Percentiles rank a stretch among this genome's conserved stretches.
Conservation (phyloP, 2,113 vertebrate genomes). For the Otolemur garnettii region DNA sequence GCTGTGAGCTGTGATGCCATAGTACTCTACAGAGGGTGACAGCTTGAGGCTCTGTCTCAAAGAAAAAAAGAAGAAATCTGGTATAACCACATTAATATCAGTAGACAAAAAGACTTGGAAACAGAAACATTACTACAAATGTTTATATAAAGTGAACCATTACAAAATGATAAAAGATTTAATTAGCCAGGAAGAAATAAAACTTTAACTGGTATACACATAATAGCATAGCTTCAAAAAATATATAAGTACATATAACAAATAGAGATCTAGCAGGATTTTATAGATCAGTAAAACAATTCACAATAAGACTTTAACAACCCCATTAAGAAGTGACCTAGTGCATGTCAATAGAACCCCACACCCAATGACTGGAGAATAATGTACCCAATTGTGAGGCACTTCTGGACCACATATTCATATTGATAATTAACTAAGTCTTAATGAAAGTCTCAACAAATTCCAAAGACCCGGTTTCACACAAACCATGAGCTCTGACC, state of each 20-base stretch:
- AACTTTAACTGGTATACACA: constrained; percentile 10
- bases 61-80: background rate
- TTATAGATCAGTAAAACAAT: background rate
- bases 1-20: too few relatives aligned
- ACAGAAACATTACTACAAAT: background rate
- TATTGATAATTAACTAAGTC: background rate
- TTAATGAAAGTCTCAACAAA: background rate
- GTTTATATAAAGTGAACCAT: background rate
- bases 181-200: constrained; percentile 22
- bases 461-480: background rate
- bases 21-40: too few relatives aligned
- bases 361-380: background rate
- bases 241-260: background rate
- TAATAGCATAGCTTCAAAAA: background rate
- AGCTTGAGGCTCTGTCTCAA: too few relatives aligned
- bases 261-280: background rate
- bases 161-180: constrained; percentile 13
- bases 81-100: background rate
- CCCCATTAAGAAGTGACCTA: background rate
- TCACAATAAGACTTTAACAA: background rate
- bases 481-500: background rate
- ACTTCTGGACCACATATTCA: background rate
- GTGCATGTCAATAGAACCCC: background rate
- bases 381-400: background rate
- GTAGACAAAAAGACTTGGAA: background rate